Evolutionary conservation across 2,797 vertebrate species (phyloP), one percentile per base, ranked within the genome.

Genomic region (Morelia viridis): DNA sequence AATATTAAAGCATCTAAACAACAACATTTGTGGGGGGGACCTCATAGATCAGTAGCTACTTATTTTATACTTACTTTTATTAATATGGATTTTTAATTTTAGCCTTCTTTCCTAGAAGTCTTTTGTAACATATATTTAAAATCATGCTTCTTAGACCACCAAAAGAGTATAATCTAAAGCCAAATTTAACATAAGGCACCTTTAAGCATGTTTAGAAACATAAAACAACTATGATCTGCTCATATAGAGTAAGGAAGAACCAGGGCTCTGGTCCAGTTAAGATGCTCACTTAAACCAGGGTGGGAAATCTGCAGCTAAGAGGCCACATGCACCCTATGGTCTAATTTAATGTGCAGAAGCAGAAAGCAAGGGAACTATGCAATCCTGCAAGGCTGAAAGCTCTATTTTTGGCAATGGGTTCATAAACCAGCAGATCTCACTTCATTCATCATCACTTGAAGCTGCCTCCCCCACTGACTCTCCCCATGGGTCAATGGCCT

Each of bases 41-140:
- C 8, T 35, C 13, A 53, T 68, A 62, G 26, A 88, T 60, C 53
- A 50, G 17, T 80, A 31, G 11, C 64, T 76, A 88, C 22, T 31
- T 71, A 35, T 12, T 71, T 24, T 62, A 24, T 8, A 56, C 31
- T 56, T 8, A 56, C 31, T 56, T 26, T 57, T 56, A 41, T 50
- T 50, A 53, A 61, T 83, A 46, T 68, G 19, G 26, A 91, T 10
- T 88, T 60, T 88, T 57, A 17, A 84, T 65, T 17, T 85, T 87
- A 60, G 1, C 9, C 22, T 71, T 11, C 11, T 5, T 85, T 64
- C 58, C 13, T 57, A 28, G 28, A 28, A n/a, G 17, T 26, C n/a
- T 85, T 84, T 89, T 26, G 26, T 57, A 60, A 89, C 85, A 61
- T 76, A 26, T 62, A 92, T 87, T 80, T 19, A 89, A 58, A 90